These are phyloP conservation scores for Drosophila pseudoobscura DNA, from an alignment of 1,140 invertebrate genomes.

Conservation along the genomic window DNA sequence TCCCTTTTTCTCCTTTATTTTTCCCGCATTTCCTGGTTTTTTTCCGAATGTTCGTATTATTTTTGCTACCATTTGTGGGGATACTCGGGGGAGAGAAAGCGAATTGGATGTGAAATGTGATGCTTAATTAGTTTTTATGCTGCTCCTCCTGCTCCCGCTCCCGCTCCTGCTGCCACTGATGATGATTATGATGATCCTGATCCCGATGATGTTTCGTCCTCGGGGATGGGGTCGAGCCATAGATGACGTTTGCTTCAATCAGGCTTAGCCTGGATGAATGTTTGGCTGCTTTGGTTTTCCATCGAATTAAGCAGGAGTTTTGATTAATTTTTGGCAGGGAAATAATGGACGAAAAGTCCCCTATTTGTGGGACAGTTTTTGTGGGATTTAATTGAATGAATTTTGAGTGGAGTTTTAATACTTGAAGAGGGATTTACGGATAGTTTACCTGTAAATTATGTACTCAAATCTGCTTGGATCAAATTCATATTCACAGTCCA, in stretches of 20 bases:
- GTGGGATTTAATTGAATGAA: no score
- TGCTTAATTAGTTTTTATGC: constrained; percentile 76
- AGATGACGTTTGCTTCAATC: neutral
- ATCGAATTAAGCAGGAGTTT: no score
- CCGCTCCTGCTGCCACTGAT: neutral
- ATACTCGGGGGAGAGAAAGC: constrained; percentile 46
- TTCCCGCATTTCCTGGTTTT: neutral
- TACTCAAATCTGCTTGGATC: no score
- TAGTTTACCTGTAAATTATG: no score
- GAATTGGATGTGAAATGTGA: constrained; percentile 77
- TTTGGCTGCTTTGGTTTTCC: no score
- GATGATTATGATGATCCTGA: constrained; percentile 41
- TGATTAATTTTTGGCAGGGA: no score
- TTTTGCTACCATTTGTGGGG: constrained; percentile 32
- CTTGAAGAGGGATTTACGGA: no score
- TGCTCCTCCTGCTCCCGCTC: constrained; percentile 3
- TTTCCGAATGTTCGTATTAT: constrained; percentile 15
- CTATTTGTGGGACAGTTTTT: no score
- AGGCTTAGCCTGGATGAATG: no score
- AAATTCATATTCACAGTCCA: no score
- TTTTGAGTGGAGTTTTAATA: no score
- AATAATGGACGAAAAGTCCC: no score
- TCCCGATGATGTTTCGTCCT: constrained; percentile 25
- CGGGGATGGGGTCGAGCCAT: neutral
- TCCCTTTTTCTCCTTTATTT: constrained; percentile 12